Conservation (phyloP, 2,888 invertebrate species). For the Cheiracanthium punctorium region DNA sequence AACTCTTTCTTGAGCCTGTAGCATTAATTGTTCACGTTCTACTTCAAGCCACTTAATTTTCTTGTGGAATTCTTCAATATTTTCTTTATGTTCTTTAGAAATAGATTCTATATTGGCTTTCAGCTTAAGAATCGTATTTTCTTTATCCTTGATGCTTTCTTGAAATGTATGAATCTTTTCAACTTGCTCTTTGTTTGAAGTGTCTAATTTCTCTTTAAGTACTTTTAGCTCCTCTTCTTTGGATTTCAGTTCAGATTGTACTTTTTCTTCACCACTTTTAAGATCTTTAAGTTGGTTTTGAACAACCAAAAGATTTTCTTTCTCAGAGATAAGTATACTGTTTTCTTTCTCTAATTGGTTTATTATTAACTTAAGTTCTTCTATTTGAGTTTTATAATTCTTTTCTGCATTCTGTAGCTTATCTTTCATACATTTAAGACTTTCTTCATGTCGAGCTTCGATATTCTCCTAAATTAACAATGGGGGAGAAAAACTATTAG, state of each 20-base stretch:
- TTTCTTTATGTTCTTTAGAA: slow-evolving; percentile 36
- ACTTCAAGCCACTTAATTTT: slow-evolving; percentile 44
- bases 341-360: slow-evolving; percentile 45
- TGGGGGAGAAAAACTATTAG: no score
- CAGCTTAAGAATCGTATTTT: slow-evolving; percentile 53
- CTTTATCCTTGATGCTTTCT: slow-evolving; percentile 54
- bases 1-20: slow-evolving; percentile 58
- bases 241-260: slow-evolving; percentile 30
- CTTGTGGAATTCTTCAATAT: slow-evolving; percentile 33
- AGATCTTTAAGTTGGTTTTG: slow-evolving; percentile 33
- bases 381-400: slow-evolving; percentile 42
- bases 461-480: slow-evolving; percentile 40
- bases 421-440: slow-evolving; percentile 42
- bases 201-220: slow-evolving; percentile 35
- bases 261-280: slow-evolving; percentile 20
- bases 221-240: slow-evolving; percentile 51
- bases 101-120: slow-evolving; percentile 37
- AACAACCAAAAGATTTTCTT: slow-evolving; percentile 20
- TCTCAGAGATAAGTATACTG: slow-evolving; percentile 6
- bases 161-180: slow-evolving; percentile 44
- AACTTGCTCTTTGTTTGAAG: slow-evolving; percentile 32
- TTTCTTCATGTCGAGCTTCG: slow-evolving; percentile 40
- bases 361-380: slow-evolving; percentile 43
- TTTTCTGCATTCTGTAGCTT: slow-evolving; percentile 64
- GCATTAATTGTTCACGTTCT: slow-evolving; percentile 53